Percentiles rank a stretch among this genome's conserved stretches.
Conservation (phyloP, 1,140 invertebrate species). For the Nymphalis io region DNA sequence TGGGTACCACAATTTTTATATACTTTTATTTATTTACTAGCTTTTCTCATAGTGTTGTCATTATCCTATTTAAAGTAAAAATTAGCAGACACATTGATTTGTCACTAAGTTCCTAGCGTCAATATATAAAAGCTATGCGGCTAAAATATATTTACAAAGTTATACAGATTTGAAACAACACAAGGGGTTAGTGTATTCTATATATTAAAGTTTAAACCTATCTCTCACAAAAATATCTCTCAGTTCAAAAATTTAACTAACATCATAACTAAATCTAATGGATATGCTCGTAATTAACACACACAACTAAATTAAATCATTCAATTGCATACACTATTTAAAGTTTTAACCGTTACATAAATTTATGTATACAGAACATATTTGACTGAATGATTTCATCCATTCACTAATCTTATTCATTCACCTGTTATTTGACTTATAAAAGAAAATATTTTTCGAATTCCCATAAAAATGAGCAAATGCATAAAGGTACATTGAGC, state of each 20-base stretch:
- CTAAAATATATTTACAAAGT: conserved; percentile 65
- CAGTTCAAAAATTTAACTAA: conserved; percentile 50
- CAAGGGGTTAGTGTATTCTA: conserved; percentile 13
- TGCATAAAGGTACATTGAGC: conserved; percentile 48
- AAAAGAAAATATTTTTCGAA: background rate
- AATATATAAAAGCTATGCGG: conserved; percentile 59
- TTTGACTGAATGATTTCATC: background rate
- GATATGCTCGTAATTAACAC: conserved; percentile 13
- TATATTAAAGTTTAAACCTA: conserved; percentile 14
- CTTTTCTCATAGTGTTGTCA: conserved; percentile 11
- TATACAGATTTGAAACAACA: conserved; percentile 45
- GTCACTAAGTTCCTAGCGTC: conserved; percentile 41
- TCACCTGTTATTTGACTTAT: background rate
- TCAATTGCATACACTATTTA: conserved; percentile 2
- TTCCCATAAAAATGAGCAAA: conserved; percentile 47
- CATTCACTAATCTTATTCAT: background rate
- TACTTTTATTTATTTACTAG: conserved; percentile 12
- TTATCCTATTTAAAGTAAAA: conserved; percentile 19
- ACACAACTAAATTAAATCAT: conserved; percentile 20
- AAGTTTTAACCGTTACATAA: background rate
- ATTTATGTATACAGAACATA: background rate
- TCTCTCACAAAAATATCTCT: too few species aligned
- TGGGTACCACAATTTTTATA: background rate
- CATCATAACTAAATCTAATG: conserved; percentile 32
- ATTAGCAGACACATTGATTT: conserved; percentile 27